Percentiles rank a stretch among this genome's conserved stretches.
Evolutionary conservation across 2,888 invertebrate genomes (phyloP).

Genomic region (Chromoteleia sp.): DNA sequence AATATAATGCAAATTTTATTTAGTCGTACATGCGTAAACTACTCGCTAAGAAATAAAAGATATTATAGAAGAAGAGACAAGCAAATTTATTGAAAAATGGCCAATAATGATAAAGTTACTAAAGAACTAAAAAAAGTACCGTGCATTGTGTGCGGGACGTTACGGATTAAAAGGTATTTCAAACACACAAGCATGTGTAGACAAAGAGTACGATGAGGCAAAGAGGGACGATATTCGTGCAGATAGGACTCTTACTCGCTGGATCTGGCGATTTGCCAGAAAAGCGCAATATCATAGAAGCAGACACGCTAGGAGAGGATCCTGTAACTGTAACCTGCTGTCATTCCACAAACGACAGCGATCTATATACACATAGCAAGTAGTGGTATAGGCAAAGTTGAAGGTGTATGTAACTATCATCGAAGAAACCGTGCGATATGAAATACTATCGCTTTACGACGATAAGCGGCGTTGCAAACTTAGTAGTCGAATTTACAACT

Average conservation of each 20-base stretch:
- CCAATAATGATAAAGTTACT: slow-evolving; percentile 53
- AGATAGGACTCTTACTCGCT: slow-evolving; percentile 65
- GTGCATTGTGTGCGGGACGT: slow-evolving; percentile 46
- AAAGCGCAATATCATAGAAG: slow-evolving; percentile 78
- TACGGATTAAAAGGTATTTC: slow-evolving; percentile 65
- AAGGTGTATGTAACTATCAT: slow-evolving; percentile 28
- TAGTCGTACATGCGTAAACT: too few relatives aligned
- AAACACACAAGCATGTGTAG: slow-evolving; percentile 59
- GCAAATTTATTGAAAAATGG: slow-evolving; percentile 27
- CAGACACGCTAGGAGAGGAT: slow-evolving; percentile 72
- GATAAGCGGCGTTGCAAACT: slow-evolving; percentile 62
- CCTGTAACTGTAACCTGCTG: slow-evolving; percentile 73
- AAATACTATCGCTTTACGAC: slow-evolving; percentile 76
- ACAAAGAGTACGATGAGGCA: slow-evolving; percentile 57
- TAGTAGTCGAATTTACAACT: slow-evolving; percentile 46
- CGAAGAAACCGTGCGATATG: slow-evolving; percentile 55
- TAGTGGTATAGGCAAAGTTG: slow-evolving; percentile 45
- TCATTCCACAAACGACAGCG: slow-evolving; percentile 61
- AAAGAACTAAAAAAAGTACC: slow-evolving; percentile 39
- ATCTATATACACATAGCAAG: slow-evolving; percentile 45
- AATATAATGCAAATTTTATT: too few relatives aligned
- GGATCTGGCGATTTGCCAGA: slow-evolving; percentile 76
- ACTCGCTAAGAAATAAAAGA: not conserved
- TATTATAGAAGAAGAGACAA: not conserved
- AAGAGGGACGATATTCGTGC: slow-evolving; percentile 64